Evolutionary conservation across 2,797 vertebrate genomes (phyloP).

Genomic region (Gouania willdenowi): DNA sequence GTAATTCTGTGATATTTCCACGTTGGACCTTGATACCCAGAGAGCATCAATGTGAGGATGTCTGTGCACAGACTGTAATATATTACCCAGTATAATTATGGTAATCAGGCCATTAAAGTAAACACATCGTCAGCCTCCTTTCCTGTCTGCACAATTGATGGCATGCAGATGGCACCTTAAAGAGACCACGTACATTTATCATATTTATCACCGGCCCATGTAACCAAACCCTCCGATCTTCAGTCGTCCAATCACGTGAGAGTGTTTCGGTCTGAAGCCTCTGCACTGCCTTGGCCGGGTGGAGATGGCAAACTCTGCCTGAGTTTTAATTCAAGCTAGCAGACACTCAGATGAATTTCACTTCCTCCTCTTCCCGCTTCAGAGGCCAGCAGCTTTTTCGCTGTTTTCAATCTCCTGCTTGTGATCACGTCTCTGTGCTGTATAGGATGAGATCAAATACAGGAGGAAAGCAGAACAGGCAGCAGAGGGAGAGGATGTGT

Average conservation of each 20-base stretch:
- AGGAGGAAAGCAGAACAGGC: conserved; percentile 4
- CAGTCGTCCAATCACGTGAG: too few species aligned
- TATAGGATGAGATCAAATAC: conserved; percentile 24
- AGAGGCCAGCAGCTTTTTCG: conserved; percentile 20
- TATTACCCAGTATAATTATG: conserved; percentile 1
- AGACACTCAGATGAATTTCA: conserved; percentile 13
- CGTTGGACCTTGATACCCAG: neutral
- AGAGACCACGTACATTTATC: neutral
- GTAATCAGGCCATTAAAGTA: conserved; percentile 5
- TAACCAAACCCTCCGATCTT: conserved; percentile 2
- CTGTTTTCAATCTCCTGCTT: conserved; percentile 10
- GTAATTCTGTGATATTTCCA: too few species aligned
- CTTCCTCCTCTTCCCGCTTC: conserved; percentile 11
- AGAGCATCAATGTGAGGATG: too few species aligned
- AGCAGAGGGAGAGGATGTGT: conserved; percentile 9
- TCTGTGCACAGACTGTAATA: too few species aligned
- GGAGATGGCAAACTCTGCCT: too few species aligned
- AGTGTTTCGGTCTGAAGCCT: too few species aligned
- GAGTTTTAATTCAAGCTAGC: conserved; percentile 30
- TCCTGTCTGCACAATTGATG: neutral
- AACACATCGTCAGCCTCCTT: conserved; percentile 2
- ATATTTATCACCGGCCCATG: conserved; percentile 20
- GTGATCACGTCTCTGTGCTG: conserved; percentile 28
- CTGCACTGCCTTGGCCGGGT: too few species aligned
- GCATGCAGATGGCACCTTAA: neutral